Evolutionary conservation across 2,113 vertebrate species (phyloP), one percentile per base, ranked within the genome.

Genomic region (Bujurquina vittata): DNA sequence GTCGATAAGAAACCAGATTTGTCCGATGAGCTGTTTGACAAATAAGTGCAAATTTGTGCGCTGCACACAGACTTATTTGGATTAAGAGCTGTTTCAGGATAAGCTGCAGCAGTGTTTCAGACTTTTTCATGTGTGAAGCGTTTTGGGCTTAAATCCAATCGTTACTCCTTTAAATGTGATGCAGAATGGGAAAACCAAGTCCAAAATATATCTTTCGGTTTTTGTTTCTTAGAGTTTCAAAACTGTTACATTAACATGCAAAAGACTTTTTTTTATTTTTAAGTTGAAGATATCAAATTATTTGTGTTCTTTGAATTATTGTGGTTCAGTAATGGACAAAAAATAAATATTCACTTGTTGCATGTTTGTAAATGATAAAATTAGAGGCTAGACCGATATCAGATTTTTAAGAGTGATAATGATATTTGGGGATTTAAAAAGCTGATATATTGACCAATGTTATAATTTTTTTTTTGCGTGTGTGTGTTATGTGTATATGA

Each of bases 321-420:
- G 15, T 69, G 15, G 40, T 69, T 69, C 49, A 29, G 63, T 49
- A 69, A 49, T 17, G 29, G 29, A 49, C 49, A 9, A 40, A 69
- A 29, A 46, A 43, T 46, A 67, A 67, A 29, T 18, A 49, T 9
- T 69, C 40, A 40, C 63, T 69, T 69, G 63, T 49, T 26, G 40
- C 40, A 18, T 40, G 10, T 49, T 69, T 49, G 9, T 49, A 49
- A 69, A 69, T 69, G 40, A 69, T 69, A 17, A 20, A 69, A 69
- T 23, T 29, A 29, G 46, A 52, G 46, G 15, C 46, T 18, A 17
- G 23, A 20, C 18, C 17, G 18, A 54, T 54, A 37, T 37, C 35
- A 37, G 35, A 37, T 37, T 37, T 37, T 37, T 37, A 37, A 9
- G 35, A 37, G 8, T 3, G 3, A 37, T 9, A 37, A 37, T 37